These are phyloP conservation scores for Danaus chrysippus DNA, from an alignment of 2,888 invertebrate species.

Conservation along the genomic window DNA sequence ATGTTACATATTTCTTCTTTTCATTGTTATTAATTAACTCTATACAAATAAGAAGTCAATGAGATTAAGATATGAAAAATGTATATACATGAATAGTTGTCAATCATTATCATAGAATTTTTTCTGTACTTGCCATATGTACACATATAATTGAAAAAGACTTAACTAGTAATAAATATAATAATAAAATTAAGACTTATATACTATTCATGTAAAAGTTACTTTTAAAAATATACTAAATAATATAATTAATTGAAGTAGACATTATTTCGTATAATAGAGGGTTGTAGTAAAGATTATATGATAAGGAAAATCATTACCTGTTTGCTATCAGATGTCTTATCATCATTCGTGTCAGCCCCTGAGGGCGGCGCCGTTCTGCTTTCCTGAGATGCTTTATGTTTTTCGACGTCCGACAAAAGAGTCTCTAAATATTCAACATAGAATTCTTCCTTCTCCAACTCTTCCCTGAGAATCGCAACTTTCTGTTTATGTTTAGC, in stretches of 20 bases:
- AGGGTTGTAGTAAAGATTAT: conserved; percentile 20
- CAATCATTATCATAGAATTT: too few relatives aligned
- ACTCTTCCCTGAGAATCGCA: conserved; percentile 87
- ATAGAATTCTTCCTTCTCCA: conserved; percentile 94
- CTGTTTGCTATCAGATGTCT: conserved; percentile 70
- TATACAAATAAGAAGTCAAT: too few relatives aligned
- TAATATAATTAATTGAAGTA: not conserved
- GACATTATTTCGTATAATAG: conserved; percentile 3
- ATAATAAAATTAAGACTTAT: too few relatives aligned
- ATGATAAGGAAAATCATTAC: conserved; percentile 44
- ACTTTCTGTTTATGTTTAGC: conserved; percentile 94
- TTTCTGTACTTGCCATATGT: too few relatives aligned
- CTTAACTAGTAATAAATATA: too few relatives aligned
- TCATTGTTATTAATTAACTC: too few relatives aligned
- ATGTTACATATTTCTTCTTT: too few relatives aligned
- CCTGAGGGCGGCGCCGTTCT: conserved; percentile 74
- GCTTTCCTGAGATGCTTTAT: conserved; percentile 78
- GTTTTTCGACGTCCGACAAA: conserved; percentile 90
- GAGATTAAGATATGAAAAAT: too few relatives aligned
- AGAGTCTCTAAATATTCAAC: conserved; percentile 93
- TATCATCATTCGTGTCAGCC: conserved; percentile 70
- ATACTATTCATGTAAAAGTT: not conserved
- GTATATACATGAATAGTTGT: too few relatives aligned
- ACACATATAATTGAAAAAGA: too few relatives aligned
- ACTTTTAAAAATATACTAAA: not conserved